Conservation (phyloP, 2,888 invertebrate species). For the Venustoraphidia nigricollis region DNA sequence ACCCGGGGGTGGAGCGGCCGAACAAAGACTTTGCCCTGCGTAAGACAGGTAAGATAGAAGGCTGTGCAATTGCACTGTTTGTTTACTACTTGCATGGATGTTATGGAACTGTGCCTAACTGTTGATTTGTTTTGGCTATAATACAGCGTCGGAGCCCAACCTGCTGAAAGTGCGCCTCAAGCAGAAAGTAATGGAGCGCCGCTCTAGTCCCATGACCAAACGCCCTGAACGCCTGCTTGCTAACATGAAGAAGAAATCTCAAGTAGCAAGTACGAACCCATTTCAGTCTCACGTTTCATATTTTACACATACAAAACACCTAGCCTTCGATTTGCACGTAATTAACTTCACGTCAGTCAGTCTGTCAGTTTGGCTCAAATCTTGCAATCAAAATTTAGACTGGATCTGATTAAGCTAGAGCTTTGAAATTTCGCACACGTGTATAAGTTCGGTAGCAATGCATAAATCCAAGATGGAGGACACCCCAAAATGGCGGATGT, state of each 20-base stretch:
- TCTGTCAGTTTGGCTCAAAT: no score
- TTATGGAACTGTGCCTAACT: no score
- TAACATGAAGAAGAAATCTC: conserved; percentile 55
- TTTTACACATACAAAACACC: no score
- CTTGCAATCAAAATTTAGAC: no score
- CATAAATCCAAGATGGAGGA: no score
- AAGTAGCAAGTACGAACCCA: conserved; percentile 35
- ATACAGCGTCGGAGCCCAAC: conserved; percentile 90
- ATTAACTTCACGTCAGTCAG: no score
- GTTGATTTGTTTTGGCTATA: conserved; percentile 10
- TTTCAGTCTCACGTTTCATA: no score
- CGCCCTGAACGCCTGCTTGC: conserved; percentile 63
- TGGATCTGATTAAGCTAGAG: no score
- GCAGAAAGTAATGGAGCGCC: conserved; percentile 88
- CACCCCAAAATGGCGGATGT: no score
- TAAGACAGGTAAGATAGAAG: conserved; percentile 66
- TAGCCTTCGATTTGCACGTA: no score
- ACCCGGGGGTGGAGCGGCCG: conserved; percentile 23
- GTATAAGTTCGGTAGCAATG: no score
- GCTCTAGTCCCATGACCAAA: conserved; percentile 80
- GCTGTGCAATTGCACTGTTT: neutral
- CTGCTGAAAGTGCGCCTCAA: conserved; percentile 85
- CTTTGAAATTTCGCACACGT: no score
- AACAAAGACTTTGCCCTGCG: conserved; percentile 81
- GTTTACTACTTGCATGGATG: neutral